A percentile compares a stretch with the other conserved stretches of the same genome.
phyloP scores from a whole-genome alignment of 2,113 vertebrate species.

The Capreolus pygargus region DNA sequence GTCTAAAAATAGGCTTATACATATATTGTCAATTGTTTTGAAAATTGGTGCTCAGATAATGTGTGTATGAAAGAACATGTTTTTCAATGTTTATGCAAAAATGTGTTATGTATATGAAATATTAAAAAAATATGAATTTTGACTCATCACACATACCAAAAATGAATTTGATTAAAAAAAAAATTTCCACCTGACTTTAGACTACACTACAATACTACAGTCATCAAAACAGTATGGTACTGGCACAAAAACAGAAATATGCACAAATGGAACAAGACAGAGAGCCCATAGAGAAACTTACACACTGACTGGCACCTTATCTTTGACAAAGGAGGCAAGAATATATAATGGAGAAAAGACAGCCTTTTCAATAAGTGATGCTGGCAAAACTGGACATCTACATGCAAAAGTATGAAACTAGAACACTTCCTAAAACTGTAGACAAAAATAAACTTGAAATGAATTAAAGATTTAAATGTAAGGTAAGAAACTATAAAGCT shows the following conservation, averaged over 20 bases:
- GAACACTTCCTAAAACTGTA: background rate
- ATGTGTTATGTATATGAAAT: background rate
- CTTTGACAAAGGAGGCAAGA: background rate
- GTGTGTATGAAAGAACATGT: background rate
- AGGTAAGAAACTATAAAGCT: background rate
- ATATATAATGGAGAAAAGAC: background rate
- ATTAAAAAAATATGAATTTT: background rate
- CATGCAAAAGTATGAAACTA: background rate
- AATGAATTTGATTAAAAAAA: background rate
- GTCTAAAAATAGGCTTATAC: background rate
- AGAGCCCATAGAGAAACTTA: background rate
- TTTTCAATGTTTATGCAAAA: background rate
- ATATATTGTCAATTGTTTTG: background rate
- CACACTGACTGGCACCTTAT: background rate
- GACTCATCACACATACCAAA: background rate
- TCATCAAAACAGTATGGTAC: background rate
- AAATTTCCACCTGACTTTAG: background rate
- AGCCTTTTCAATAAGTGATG: background rate
- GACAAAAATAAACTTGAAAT: background rate
- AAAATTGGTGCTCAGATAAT: background rate
- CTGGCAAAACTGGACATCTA: background rate
- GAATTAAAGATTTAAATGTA: background rate
- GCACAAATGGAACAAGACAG: background rate
- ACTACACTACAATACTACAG: background rate
- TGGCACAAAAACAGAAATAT: background rate